Evolutionary conservation across 2,888 invertebrate species (phyloP), one percentile per base, ranked within the genome.

Genomic region (Hermaeophaga mercurialis): DNA sequence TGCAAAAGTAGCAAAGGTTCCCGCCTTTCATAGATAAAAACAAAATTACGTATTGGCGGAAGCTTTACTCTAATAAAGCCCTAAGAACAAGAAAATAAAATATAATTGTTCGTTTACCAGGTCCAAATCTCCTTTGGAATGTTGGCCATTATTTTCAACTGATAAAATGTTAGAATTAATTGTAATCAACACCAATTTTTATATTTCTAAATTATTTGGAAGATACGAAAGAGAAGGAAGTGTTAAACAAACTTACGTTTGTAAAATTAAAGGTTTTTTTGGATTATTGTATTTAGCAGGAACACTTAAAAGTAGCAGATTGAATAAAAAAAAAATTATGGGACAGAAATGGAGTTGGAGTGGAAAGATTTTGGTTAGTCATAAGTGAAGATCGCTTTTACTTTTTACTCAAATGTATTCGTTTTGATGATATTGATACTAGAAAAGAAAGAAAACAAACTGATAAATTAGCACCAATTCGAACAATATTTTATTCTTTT

Each of bases 401-500:
- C 5, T 28, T 28, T 28, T 3, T 28, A 28, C 6, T 28, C 8
- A 28, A 9, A 6, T 8, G 22, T 7, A 7, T 22, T 22, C 22
- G 22, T 22, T 22, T 22, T 7, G 22, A 22, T 22, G 22, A 22
- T 22, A 22, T 22, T 5, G 7, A 7, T 8, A 28, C 28, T 3
- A 28, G 28, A 28, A 9, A 3, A 28, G 28, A 28, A 9, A 28
- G 9, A 28, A 7, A 5, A 7, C 22, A 22, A 28, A 28, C 9
- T 22, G 63, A 64, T 43, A 64, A 63, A 39, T 41, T 65, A 39
- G 56, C 61, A 43, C 52, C 62, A 33, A 65, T 61, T 7, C 54
- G 62, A 46, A 38, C 53, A 36, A 38, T 64, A 28, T 62, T 66
- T 58, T 59, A 64, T 24, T 44, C 33, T 19, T 66, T 67, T 63